These are phyloP conservation scores for Rhysida immarginata DNA, from an alignment of 1,140 invertebrate genomes.

Conservation along the genomic window DNA sequence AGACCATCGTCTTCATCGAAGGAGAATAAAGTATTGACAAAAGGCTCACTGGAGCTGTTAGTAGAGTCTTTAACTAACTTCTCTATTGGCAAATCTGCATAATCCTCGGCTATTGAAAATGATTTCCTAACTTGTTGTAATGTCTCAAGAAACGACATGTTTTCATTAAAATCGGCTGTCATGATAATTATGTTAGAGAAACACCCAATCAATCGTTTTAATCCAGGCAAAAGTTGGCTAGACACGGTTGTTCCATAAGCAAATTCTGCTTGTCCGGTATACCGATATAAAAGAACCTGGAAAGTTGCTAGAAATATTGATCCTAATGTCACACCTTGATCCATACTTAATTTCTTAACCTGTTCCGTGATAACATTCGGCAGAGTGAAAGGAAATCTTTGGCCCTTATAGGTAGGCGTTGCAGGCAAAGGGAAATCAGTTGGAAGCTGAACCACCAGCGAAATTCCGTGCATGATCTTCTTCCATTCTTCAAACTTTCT, in stretches of 20 bases:
- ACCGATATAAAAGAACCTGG: background rate
- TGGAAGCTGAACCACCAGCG: background rate
- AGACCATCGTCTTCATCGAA: background rate
- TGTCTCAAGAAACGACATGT: background rate
- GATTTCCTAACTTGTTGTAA: background rate
- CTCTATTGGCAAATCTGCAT: background rate
- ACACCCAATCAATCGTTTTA: slow-evolving; percentile 2
- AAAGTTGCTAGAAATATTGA: background rate
- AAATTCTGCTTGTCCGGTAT: slow-evolving; percentile 2
- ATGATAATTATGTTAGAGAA: background rate
- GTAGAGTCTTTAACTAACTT: background rate
- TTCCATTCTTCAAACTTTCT: background rate
- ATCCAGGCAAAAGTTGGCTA: slow-evolving; percentile 1
- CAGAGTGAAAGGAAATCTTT: background rate
- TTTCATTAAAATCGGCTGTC: background rate
- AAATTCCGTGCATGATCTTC: background rate
- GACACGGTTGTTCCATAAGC: background rate
- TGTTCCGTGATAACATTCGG: background rate
- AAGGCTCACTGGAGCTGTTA: background rate
- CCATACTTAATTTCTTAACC: background rate
- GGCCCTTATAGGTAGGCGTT: background rate
- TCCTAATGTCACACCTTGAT: background rate
- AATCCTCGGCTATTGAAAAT: background rate
- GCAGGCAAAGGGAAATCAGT: slow-evolving; percentile 1
- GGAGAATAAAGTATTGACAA: background rate